A percentile compares a stretch with the other conserved stretches of the same genome.
phyloP scores from a whole-genome alignment of 2,888 invertebrate species.

The Patella pellucida region DNA sequence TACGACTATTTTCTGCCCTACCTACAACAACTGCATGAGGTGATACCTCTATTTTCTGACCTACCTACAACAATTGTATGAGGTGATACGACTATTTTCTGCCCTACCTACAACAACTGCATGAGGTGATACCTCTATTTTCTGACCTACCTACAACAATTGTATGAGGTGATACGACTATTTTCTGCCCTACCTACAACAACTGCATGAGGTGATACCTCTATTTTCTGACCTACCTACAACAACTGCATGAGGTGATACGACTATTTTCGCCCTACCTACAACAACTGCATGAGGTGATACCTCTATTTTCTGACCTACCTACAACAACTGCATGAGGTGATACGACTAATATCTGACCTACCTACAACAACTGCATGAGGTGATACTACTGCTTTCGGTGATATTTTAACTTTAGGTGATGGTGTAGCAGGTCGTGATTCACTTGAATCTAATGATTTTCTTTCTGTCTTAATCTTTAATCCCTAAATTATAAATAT shows the following conservation, averaged over 20 bases:
- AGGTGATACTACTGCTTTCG: neutral
- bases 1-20: neutral
- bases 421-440: neutral
- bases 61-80: constrained; percentile 13
- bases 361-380: constrained; percentile 14
- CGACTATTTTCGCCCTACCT: neutral
- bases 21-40: constrained; percentile 10
- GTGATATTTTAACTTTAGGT: neutral
- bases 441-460: neutral
- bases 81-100: neutral
- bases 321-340: constrained; percentile 10
- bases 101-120: constrained; percentile 9
- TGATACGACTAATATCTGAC: neutral
- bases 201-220: constrained; percentile 1
- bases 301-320: neutral
- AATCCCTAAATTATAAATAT: no score
- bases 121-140: neutral
- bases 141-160: constrained; percentile 9
- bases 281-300: constrained; percentile 3
- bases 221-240: constrained; percentile 13
- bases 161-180: neutral
- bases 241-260: neutral
- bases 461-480: neutral
- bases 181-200: neutral
- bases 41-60: neutral